Evolutionary conservation across 2,888 invertebrate species (phyloP), one percentile per base, ranked within the genome.

Genomic region (Phanerotoma sp.): DNA sequence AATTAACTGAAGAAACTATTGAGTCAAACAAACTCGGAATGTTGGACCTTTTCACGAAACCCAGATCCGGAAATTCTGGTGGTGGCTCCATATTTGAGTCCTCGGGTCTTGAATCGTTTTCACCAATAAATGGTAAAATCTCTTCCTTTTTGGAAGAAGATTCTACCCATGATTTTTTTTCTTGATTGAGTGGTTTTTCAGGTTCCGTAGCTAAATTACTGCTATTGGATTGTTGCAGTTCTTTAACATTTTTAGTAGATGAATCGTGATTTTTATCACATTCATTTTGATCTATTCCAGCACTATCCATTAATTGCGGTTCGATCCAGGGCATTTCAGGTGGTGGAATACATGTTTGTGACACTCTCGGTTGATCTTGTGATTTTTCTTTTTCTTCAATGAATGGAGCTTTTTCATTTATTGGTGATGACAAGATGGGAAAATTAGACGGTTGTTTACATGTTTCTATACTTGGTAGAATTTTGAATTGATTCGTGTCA

Each of bases 51-150:
- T 51, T 57, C n/a, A 74, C 61, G 3, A 71, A 68, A 3, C 70
- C 70, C 15, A 73, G 62, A 60, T 74, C 72, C 3, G 73, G 75
- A 40, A 74, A 62, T 50, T 76, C 73, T 6, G 74, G 73, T 3
- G 74, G 73, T 16, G 74, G 75, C 58, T 75, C 72, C 68, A 74
- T 70, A 44, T 77, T 76, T 21, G 74, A 55, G 48, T 76, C 75
- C 52, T 72, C 70, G 3, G 73, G 73, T 54, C 69, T 73, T 2
- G 72, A 70, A 65, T 76, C 75, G 51, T 72, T 74, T 41, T 71
- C 72, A 1, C 71, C 72, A 73, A 75, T 74, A 32, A 76, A 76
- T 1, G 75, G 75, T 11, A 77, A 55, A 6, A 56, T 68, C 21
- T 74, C 68, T 3, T 64, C 15, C 38, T 70, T 69, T 45, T 66